phyloP scores from a whole-genome alignment of 2,797 vertebrate genomes.

The Urosaurus nigricauda region DNA sequence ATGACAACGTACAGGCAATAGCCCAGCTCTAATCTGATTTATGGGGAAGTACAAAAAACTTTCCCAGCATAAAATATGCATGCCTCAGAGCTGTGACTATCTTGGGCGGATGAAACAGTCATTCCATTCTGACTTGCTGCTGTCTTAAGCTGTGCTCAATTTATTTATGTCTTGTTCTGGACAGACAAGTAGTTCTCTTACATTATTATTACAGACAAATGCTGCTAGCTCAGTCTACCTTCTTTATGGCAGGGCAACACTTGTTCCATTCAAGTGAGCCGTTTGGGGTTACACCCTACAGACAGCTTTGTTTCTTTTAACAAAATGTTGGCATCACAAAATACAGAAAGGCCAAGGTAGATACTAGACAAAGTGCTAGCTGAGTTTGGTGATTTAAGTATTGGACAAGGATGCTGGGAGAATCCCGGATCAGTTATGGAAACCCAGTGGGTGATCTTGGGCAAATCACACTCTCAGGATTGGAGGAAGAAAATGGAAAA shows the following conservation, averaged over 20 bases:
- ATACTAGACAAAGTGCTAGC: background rate
- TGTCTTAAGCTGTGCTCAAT: conserved; percentile 50
- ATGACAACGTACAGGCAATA: background rate
- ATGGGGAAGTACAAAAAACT: background rate
- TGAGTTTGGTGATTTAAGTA: no score
- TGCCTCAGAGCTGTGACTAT: conserved; percentile 49
- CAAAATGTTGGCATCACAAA: no score
- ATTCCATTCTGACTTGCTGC: conserved; percentile 42
- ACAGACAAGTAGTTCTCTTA: background rate
- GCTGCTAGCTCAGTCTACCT: conserved; percentile 25
- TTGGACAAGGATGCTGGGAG: no score
- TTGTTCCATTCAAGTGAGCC: background rate
- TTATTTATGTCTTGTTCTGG: conserved; percentile 42
- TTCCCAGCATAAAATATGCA: background rate
- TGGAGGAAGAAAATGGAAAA: no score
- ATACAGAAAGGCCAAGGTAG: background rate
- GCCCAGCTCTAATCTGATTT: background rate
- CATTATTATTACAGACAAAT: conserved; percentile 56
- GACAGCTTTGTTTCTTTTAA: background rate
- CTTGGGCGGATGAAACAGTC: conserved; percentile 41
- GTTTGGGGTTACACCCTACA: background rate
- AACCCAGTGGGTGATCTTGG: no score
- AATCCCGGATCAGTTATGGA: no score
- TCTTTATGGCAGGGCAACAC: background rate
- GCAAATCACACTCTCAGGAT: no score